Evolutionary conservation across 2,113 vertebrate genomes (phyloP), one percentile per base, ranked within the genome.

Genomic region (Hymenochirus boettgeri): DNA sequence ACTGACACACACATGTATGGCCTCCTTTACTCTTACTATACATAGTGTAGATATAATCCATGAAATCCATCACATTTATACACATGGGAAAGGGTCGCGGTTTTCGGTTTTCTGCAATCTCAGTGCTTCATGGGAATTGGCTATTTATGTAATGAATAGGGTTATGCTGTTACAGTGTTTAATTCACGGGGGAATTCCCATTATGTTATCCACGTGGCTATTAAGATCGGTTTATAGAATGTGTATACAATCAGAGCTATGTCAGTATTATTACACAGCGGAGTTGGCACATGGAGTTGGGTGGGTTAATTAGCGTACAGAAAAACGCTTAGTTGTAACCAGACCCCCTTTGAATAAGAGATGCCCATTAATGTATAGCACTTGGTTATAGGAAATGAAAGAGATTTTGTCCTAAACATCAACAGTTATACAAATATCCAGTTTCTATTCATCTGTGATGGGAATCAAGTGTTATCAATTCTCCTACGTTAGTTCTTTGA

Each of bases 301-400:
- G n/a, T 18, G 42, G 60, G n/a, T 50, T 1, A n/a, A 55, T 42
- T 63, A 21, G 18, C 19, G n/a, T 42, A 27, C 22, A n/a, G n/a
- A n/a, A n/a, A n/a, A n/a, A n/a, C n/a, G n/a, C n/a, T n/a, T n/a
- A n/a, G n/a, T n/a, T n/a, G n/a, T n/a, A n/a, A n/a, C n/a, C n/a
- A n/a, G n/a, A n/a, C n/a, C n/a, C n/a, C n/a, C n/a, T n/a, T n/a
- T n/a, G n/a, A n/a, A n/a, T n/a, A n/a, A n/a, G n/a, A n/a, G 18
- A 21, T 17, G 18, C 35, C 13, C 12, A 19, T 42, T 57, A 57
- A 48, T 65, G 27, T 50, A 57, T 57, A 7, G 42, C 54, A 35
- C 31, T 51, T 50, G 54, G 57, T 57, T 48, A 65, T 50, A 48
- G 42, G 63, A 22, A 35, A 17, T 31, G 54, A 42, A 42, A 35